Percentiles rank a stretch among this genome's conserved stretches.
These are phyloP conservation scores for Ganaspis sp. DNA, from an alignment of 1,140 invertebrate genomes.

Conservation along the genomic window DNA sequence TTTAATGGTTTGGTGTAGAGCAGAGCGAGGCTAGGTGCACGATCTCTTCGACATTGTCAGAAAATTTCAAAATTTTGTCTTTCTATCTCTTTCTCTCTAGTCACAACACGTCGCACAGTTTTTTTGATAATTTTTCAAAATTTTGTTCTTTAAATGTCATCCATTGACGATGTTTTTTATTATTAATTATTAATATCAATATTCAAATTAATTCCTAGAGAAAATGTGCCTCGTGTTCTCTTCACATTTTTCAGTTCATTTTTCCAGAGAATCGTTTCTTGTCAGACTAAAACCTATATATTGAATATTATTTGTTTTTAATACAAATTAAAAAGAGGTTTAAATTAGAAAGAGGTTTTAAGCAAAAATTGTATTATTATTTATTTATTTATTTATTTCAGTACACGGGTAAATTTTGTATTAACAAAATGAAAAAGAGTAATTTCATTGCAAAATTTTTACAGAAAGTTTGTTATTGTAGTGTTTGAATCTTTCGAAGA, in stretches of 20 bases:
- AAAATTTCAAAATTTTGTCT: constrained; percentile 31
- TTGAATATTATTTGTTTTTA: no score
- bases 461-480: no score
- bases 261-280: constrained; percentile 22
- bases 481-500: not conserved
- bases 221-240: constrained; percentile 45
- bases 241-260: constrained; percentile 37
- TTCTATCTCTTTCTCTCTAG: constrained; percentile 34
- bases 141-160: no score
- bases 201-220: not conserved
- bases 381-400: no score
- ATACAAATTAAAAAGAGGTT: no score
- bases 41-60: constrained; percentile 47
- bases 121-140: no score
- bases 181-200: not conserved
- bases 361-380: not conserved
- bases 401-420: no score
- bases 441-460: no score
- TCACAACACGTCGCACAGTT: constrained; percentile 39
- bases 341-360: no score
- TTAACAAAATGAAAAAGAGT: no score
- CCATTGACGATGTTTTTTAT: no score
- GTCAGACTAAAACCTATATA: constrained; percentile 5
- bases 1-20: constrained; percentile 54
- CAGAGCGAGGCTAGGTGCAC: constrained; percentile 56